phyloP scores from a whole-genome alignment of 2,113 vertebrate genomes.

The Nansenia antarctica region DNA sequence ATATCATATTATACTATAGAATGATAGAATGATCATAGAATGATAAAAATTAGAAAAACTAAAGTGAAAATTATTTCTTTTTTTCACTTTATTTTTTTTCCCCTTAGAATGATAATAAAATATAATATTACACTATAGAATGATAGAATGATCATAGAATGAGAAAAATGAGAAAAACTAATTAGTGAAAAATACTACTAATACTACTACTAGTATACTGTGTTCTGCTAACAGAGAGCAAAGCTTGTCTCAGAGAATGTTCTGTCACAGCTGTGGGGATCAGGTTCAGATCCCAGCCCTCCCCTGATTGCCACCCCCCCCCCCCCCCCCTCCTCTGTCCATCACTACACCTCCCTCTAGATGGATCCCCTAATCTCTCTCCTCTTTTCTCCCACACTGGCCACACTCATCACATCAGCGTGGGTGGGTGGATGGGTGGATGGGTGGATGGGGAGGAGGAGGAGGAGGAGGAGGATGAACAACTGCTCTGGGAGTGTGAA shows the following conservation, averaged over 20 bases:
- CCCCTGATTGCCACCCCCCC: not conserved
- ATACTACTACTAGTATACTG: too few species aligned
- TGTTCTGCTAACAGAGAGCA: constrained; percentile 22
- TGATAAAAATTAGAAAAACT: too few species aligned
- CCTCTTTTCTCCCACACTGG: not conserved
- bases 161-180: too few species aligned
- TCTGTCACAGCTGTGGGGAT: too few species aligned
- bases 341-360: constrained; percentile 14
- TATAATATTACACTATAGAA: too few species aligned
- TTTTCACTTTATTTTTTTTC: too few species aligned
- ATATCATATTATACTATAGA: too few species aligned
- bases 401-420: constrained; percentile 31
- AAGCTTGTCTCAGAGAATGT: not conserved
- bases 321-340: constrained; percentile 8
- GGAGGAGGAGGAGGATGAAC: constrained; percentile 27
- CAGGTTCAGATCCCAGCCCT: not conserved
- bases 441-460: constrained; percentile 30
- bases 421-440: constrained; percentile 21
- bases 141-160: too few species aligned
- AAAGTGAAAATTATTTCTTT: too few species aligned
- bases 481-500: constrained; percentile 61
- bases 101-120: too few species aligned
- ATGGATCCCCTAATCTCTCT: constrained; percentile 18
- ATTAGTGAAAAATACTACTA: too few species aligned
- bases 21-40: too few species aligned